Base-by-base conservation (phyloP, 2,888 invertebrate species). In the Drosophila cracens region DNA sequence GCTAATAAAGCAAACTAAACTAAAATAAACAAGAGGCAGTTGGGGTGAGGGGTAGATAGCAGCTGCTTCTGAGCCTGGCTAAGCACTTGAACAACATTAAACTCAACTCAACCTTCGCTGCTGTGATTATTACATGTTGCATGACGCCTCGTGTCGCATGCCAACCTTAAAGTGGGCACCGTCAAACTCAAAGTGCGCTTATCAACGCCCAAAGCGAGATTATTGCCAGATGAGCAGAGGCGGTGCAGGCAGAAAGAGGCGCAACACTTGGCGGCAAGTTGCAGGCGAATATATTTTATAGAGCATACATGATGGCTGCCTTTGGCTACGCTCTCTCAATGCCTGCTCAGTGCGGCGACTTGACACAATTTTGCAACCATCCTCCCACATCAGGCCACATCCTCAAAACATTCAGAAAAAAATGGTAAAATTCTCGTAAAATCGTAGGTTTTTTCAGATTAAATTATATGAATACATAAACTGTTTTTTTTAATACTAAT, bases 81-180 rank as follows among this genome's bases (percentile, higher is more conserved):
- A 63, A 59, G 65, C 83, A 85, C 87, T 85, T 85, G 79, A 85
- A 79, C 83, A 75, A 81, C 83, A 85, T 85, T 85, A 81, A 87
- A 83, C 86, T 79, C 67, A 71, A 85, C 83, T 82, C 88, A 83
- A 73, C 76, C 77, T 81, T 76, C 73, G 75, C 79, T 76, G 73
- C 81, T 81, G 79, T 85, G 85, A 85, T 85, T 83, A 84, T 84
- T 83, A 87, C 82, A 62, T 70, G 77, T 84, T 81, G 87, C 69
- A 61, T 76, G 75, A 25, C 46, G 46, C 46, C 25, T 25, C 25
- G 46, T 46, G 25, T 16, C 46, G 46, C 25, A 16, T 25, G 16
- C 25, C 66, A 56, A 81, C 81, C 79, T 83, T 79, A 75, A 46
- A 84, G 84, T 79, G 85, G 16, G 71, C 81, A 67, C 70, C 60